Evolutionary conservation across 2,797 vertebrate species (phyloP), one percentile per base, ranked within the genome.

Genomic region (Acrossocheilus wenchowensis): DNA sequence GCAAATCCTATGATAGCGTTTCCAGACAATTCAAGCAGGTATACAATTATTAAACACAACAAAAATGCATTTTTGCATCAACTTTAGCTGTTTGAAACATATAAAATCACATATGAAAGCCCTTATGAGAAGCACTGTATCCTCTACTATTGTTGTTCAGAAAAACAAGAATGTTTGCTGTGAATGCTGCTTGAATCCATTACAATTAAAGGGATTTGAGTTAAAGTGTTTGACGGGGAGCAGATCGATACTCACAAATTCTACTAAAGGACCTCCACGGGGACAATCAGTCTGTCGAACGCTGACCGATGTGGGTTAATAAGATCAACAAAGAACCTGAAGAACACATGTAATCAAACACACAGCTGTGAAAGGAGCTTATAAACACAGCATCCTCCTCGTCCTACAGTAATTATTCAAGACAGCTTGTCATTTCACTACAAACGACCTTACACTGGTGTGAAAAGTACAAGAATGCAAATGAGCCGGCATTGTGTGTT

Each of bases 361-460:
- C 75, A 19, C 82, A 74, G 60, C 69, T 60, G 60, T 74, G 10
- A 30, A 75, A 80, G 2, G 3, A 50, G 39, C 62, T 36, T 62
- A 34, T 45, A 60, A 77, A 75, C 78, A 69, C 12, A 17, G 19
- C 30, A 74, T 43, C 57, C 71, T 78, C 19, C 39, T 52, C 26
- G 36, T 69, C 36, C 34, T 54, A 26, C 75, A 50, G 39, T 72
- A 62, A 78, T 85, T 50, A 88, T 39, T 50, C 54, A 62, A 78
- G 86, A 81, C 75, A 50, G 73, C 60, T 62, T 68, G 48, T 64
- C 52, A 78, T 77, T 78, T 57, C 17, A 81, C 19, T 39, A 78
- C 64, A 79, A 57, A 57, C n/a, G 62, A 82, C 78, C 72, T 85
- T 26, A 81, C 43, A 48, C 72, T 50, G 62, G 21, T 62, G 45